Conservation (phyloP, 2,797 vertebrate genomes). For the Paguma larvata region DNA sequence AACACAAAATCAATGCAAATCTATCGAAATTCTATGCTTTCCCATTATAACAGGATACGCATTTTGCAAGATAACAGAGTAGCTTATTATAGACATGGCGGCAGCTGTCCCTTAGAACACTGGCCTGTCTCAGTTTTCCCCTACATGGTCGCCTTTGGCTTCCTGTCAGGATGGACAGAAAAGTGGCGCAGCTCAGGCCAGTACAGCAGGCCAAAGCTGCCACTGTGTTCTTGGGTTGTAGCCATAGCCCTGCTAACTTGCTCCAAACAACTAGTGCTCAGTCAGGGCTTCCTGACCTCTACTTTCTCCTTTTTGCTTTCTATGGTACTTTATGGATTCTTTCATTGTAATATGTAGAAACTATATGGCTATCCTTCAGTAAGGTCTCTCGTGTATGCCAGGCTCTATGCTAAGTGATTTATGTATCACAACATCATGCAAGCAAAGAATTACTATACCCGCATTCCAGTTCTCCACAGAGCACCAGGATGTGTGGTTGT, state of each 20-base stretch:
- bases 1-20: slow-evolving; percentile 70
- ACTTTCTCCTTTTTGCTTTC: background rate
- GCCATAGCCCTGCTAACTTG: background rate
- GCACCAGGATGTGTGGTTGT: background rate
- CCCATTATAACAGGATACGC: background rate
- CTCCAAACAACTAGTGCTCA: background rate
- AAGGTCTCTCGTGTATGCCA: background rate
- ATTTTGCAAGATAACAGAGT: slow-evolving; percentile 57
- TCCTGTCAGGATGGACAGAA: background rate
- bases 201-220: background rate
- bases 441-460: background rate
- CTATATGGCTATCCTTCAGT: background rate
- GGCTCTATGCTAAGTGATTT: background rate
- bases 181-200: background rate
- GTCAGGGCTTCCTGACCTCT: background rate
- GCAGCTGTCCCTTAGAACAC: background rate
- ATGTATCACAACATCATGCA: background rate
- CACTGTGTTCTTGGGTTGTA: background rate
- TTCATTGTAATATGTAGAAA: slow-evolving; percentile 21
- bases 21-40: slow-evolving; percentile 5
- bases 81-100: background rate
- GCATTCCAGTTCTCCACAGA: background rate
- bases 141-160: background rate
- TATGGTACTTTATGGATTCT: background rate
- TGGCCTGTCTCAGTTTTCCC: background rate